Conservation (phyloP, 2,797 vertebrate species). For the Coreius guichenoti region DNA sequence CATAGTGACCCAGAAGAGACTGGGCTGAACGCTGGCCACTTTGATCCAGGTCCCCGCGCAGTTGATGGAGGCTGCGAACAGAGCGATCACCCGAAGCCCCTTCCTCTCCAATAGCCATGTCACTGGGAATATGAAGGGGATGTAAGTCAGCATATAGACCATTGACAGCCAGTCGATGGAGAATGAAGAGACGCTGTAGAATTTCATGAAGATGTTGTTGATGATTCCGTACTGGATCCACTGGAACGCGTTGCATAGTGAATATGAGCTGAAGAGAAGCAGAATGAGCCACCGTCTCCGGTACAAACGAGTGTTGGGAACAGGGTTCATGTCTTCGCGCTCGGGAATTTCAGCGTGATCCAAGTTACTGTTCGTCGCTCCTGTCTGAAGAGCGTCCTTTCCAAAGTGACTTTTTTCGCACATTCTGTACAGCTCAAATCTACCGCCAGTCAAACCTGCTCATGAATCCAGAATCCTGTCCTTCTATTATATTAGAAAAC, state of each 20-base stretch:
- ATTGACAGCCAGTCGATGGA: constrained; percentile 92
- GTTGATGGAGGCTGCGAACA: constrained; percentile 87
- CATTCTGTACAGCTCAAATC: not conserved
- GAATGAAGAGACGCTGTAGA: constrained; percentile 83
- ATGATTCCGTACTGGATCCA: constrained; percentile 98
- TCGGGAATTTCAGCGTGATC: constrained; percentile 43
- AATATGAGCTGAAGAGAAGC: constrained; percentile 88
- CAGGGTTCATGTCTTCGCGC: constrained; percentile 23
- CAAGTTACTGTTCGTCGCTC: constrained; percentile 32
- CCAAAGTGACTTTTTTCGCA: constrained; percentile 1
- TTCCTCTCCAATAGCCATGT: constrained; percentile 90
- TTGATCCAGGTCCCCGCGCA: constrained; percentile 92
- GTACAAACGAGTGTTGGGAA: constrained; percentile 71
- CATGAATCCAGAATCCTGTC: not conserved
- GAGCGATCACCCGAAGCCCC: constrained; percentile 86
- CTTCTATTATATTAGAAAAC: not conserved
- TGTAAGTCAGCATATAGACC: constrained; percentile 92
- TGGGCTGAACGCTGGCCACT: constrained; percentile 82
- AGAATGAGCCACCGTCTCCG: constrained; percentile 84
- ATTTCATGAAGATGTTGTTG: constrained; percentile 86
- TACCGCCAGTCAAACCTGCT: not conserved
- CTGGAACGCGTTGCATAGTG: constrained; percentile 92
- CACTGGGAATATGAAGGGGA: constrained; percentile 92
- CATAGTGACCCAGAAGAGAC: constrained; percentile 85
- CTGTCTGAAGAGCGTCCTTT: constrained; percentile 11